These are phyloP conservation scores for Bettongia penicillata DNA, from an alignment of 2,113 vertebrate species.

Conservation along the genomic window DNA sequence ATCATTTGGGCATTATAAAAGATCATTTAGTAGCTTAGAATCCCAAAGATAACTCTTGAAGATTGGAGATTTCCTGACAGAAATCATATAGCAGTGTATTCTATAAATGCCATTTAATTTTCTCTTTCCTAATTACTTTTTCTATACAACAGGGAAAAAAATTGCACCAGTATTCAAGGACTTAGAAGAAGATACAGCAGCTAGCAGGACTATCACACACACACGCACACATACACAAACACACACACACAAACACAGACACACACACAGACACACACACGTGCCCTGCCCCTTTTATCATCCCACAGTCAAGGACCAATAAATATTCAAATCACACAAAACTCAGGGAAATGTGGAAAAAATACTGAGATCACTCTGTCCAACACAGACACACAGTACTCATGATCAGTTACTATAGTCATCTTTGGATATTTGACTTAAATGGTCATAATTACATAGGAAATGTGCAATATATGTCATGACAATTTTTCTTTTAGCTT, in stretches of 20 bases:
- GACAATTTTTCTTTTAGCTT: slow-evolving; percentile 70
- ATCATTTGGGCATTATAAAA: slow-evolving; percentile 37
- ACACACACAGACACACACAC: too few species aligned
- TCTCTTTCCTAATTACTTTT: slow-evolving; percentile 57
- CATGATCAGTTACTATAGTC: slow-evolving; percentile 45
- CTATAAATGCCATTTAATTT: slow-evolving; percentile 64
- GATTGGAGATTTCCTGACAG: background rate
- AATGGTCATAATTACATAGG: slow-evolving; percentile 64
- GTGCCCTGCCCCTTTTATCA: background rate
- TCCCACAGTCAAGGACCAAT: slow-evolving; percentile 59
- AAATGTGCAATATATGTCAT: slow-evolving; percentile 55
- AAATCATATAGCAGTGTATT: slow-evolving; percentile 56
- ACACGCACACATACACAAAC: background rate
- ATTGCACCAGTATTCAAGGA: slow-evolving; percentile 68
- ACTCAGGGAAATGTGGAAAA: slow-evolving; percentile 62
- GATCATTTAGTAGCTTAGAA: slow-evolving; percentile 27
- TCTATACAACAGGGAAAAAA: background rate
- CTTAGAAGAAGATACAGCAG: slow-evolving; percentile 78
- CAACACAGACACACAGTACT: slow-evolving; percentile 24
- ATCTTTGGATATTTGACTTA: slow-evolving; percentile 72
- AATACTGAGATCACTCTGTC: slow-evolving; percentile 40
- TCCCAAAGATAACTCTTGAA: slow-evolving; percentile 30
- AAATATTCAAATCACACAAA: slow-evolving; percentile 67
- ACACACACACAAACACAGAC: background rate
- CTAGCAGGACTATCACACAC: slow-evolving; percentile 37